Conservation (phyloP, 2,888 invertebrate genomes). For the Sinelater perroti region DNA sequence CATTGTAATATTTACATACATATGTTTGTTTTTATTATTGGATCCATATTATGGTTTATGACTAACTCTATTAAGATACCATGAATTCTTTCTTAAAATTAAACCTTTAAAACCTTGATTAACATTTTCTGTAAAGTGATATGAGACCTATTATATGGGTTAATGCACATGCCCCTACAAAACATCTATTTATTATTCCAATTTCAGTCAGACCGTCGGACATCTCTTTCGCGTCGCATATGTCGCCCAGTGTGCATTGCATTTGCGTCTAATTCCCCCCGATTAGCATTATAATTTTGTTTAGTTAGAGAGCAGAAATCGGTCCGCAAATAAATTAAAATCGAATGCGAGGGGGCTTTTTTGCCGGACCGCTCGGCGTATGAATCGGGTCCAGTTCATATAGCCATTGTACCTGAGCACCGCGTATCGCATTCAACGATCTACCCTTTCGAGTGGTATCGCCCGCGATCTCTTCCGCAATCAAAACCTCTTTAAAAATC, state of each 20-base stretch:
- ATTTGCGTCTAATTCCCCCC: slow-evolving; percentile 23
- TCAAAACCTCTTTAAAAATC: slow-evolving; percentile 16
- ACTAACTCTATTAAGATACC: too few relatives aligned
- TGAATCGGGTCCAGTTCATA: slow-evolving; percentile 15
- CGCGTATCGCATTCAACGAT: slow-evolving; percentile 11
- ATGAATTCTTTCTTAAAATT: too few relatives aligned
- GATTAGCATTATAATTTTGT: slow-evolving; percentile 27
- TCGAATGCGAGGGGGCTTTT: slow-evolving; percentile 7
- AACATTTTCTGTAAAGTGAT: too few relatives aligned
- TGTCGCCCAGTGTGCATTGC: slow-evolving; percentile 17
- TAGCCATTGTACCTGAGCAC: slow-evolving; percentile 14
- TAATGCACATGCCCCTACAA: too few relatives aligned
- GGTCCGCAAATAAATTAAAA: slow-evolving; percentile 17
- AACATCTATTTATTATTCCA: too few relatives aligned
- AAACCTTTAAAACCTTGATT: too few relatives aligned
- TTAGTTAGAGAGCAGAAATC: slow-evolving; percentile 17
- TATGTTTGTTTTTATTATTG: too few relatives aligned
- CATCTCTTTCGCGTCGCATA: slow-evolving; percentile 1
- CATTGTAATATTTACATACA: too few relatives aligned
- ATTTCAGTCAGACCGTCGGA: too few relatives aligned
- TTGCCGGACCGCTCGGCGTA: slow-evolving; percentile 13
- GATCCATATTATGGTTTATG: too few relatives aligned
- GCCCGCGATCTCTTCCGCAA: not conserved
- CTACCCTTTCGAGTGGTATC: slow-evolving; percentile 13
- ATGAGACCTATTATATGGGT: too few relatives aligned